These are phyloP conservation scores for Tragopan temminckii DNA, from an alignment of 2,797 vertebrate species.

Conservation along the genomic window DNA sequence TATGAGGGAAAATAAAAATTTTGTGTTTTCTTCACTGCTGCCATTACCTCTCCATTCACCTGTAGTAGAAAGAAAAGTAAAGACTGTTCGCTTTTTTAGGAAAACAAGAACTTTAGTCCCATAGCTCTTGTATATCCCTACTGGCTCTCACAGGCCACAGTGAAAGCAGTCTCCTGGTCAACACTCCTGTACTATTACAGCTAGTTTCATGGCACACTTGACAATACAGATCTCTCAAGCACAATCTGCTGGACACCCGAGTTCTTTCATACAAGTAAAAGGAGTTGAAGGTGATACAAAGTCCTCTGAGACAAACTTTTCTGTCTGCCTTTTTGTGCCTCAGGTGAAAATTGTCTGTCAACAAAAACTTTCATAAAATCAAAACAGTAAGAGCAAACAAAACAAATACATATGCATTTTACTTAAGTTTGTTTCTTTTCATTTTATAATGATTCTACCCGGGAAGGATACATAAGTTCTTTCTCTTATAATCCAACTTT, in stretches of 20 bases:
- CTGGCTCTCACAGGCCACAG: not conserved
- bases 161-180: not conserved
- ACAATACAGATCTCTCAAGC: not conserved
- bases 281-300: not conserved
- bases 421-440: not conserved
- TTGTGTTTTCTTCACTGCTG: slow-evolving; percentile 2
- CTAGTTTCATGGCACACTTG: not conserved
- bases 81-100: not conserved
- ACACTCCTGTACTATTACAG: not conserved
- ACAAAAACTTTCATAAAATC: not conserved
- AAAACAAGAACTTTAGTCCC: not conserved
- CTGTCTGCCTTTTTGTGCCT: not conserved
- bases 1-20: not conserved
- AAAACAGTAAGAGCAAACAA: not conserved
- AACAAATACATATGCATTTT: not conserved
- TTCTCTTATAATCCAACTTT: not conserved
- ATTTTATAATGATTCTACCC: not conserved
- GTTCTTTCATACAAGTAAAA: not conserved
- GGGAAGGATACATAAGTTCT: not conserved
- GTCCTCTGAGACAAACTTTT: not conserved
- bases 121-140: not conserved
- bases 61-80: not conserved
- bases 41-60: not conserved
- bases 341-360: not conserved
- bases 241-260: not conserved